Percentiles rank a stretch among this genome's conserved stretches.
Conservation (phyloP, 2,113 vertebrate genomes). For the Murina feae region DNA sequence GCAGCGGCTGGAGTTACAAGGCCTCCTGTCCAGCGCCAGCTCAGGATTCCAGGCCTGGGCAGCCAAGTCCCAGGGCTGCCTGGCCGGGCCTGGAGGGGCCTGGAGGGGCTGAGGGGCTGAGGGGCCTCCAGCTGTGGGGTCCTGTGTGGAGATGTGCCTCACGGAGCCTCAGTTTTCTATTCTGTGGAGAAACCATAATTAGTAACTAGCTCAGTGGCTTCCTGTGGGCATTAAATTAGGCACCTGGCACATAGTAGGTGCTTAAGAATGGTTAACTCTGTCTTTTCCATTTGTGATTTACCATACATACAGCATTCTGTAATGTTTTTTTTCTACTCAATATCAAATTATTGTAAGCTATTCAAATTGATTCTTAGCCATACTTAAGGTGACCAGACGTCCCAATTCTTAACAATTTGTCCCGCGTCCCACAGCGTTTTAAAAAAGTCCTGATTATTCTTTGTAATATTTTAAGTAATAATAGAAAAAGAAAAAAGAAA, state of each 20-base stretch:
- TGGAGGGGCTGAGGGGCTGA: neutral
- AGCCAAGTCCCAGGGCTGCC: neutral
- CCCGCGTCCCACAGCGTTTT: too few species aligned
- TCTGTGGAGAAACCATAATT: neutral
- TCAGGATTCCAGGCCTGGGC: neutral
- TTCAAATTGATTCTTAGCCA: neutral
- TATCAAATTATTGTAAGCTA: neutral
- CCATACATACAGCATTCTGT: neutral
- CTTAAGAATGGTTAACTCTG: neutral
- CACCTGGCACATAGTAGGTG: neutral
- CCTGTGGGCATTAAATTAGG: neutral
- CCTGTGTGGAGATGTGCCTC: neutral
- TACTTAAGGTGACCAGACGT: too few species aligned
- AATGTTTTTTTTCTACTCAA: neutral
- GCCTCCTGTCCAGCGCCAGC: neutral
- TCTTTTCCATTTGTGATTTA: neutral
- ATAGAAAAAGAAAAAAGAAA: too few species aligned
- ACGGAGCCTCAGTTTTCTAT: neutral
- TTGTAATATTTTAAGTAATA: too few species aligned
- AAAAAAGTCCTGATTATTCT: too few species aligned
- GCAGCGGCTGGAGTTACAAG: slow-evolving; percentile 46
- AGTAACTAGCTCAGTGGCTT: neutral
- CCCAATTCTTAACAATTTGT: too few species aligned
- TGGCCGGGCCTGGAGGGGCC: neutral
- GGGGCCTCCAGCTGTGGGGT: neutral